Percentiles rank a stretch among this genome's conserved stretches.
These are phyloP conservation scores for Didymodactylos carnosus DNA, from an alignment of 2,888 invertebrate species.

Conservation along the genomic window DNA sequence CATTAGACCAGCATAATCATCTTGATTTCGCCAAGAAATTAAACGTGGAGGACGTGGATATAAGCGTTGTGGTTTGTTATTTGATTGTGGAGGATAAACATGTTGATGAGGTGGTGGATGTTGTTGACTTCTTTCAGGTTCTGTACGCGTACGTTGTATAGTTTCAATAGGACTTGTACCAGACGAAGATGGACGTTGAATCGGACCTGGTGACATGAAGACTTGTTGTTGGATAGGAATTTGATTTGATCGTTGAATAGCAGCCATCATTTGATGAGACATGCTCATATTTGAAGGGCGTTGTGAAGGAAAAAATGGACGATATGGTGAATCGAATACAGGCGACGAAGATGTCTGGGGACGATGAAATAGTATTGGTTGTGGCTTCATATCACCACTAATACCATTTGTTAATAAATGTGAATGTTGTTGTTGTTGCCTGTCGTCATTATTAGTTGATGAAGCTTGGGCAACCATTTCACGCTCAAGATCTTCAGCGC, in stretches of 20 bases:
- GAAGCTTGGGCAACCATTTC: not conserved
- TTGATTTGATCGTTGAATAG: not conserved
- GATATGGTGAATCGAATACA: no score
- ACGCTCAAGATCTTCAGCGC: not conserved
- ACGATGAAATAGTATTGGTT: no score
- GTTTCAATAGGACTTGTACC: not conserved
- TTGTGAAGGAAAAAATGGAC: no score
- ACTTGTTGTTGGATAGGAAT: not conserved
- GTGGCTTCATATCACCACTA: no score
- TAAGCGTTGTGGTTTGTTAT: not conserved
- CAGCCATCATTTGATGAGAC: not conserved
- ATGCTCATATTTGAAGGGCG: not conserved
- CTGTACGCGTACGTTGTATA: no score
- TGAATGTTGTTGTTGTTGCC: not conserved
- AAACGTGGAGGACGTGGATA: not conserved
- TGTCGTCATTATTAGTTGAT: not conserved
- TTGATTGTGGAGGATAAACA: not conserved
- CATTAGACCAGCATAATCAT: slow-evolving; percentile 67
- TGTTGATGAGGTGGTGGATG: no score
- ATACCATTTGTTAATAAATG: not conserved
- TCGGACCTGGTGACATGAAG: no score
- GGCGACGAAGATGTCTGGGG: no score
- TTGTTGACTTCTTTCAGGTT: no score
- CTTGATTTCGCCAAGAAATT: slow-evolving; percentile 16
- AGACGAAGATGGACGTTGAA: not conserved